Evolutionary conservation across 1,140 invertebrate species (phyloP).

Genomic region (Augochlora pura): DNA sequence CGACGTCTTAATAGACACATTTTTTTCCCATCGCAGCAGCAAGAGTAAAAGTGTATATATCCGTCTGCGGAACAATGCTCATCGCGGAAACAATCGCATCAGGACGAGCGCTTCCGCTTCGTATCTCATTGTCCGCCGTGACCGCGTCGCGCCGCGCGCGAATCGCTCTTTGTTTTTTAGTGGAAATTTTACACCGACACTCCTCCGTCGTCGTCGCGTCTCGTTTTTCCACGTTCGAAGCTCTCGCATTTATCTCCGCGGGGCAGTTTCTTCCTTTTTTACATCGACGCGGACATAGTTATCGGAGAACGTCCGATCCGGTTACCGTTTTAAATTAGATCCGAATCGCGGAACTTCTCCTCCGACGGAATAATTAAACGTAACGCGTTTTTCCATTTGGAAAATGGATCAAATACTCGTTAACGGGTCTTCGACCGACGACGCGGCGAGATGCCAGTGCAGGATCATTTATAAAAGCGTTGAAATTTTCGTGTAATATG

Average conservation of each 20-base stretch:
- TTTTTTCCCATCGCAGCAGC: neutral
- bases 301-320: neutral
- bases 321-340: neutral
- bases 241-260: neutral
- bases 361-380: neutral
- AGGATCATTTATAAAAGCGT: too few relatives aligned
- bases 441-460: too few relatives aligned
- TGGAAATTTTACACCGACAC: constrained; percentile 1
- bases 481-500: neutral
- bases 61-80: neutral
- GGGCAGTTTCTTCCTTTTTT: neutral
- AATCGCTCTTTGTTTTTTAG: constrained; percentile 3
- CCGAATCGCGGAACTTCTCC: too few relatives aligned
- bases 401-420: neutral
- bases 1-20: neutral
- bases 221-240: neutral
- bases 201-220: neutral
- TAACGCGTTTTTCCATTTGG: neutral
- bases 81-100: neutral
- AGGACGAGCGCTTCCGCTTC: neutral
- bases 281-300: neutral
- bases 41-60: too few relatives aligned
- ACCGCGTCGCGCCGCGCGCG: neutral
- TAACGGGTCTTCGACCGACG: neutral
- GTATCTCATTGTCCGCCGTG: neutral